phyloP scores from a whole-genome alignment of 2,113 vertebrate species.

The Acrocephalus arundinaceus region DNA sequence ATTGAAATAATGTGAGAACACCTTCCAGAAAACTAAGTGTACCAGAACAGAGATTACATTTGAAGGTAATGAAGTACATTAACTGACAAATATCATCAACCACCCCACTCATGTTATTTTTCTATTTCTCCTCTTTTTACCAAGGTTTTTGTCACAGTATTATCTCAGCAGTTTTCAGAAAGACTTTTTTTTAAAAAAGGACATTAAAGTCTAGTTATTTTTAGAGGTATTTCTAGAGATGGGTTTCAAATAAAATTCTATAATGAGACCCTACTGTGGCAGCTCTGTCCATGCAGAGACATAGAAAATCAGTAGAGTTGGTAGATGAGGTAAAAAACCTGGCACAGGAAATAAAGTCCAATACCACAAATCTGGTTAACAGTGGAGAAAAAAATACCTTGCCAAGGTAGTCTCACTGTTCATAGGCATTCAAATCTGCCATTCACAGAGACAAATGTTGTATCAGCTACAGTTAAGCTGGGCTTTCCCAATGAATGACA shows the following conservation, averaged over 20 bases:
- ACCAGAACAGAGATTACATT: neutral
- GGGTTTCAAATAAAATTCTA: neutral
- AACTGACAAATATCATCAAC: neutral
- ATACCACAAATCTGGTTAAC: neutral
- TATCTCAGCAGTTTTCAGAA: neutral
- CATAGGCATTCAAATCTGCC: neutral
- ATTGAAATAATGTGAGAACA: neutral
- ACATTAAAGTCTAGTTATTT: neutral
- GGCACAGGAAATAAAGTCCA: neutral
- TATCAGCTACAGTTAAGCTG: neutral
- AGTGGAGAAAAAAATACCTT: neutral
- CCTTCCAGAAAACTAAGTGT: neutral
- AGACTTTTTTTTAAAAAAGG: neutral
- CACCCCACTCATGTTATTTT: neutral
- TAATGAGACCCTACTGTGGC: neutral
- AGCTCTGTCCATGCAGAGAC: neutral
- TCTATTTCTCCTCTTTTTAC: neutral
- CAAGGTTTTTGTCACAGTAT: neutral
- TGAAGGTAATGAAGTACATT: neutral
- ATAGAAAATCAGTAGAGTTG: neutral
- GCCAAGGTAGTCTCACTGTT: neutral
- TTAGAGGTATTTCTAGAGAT: neutral
- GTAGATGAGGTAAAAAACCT: neutral
- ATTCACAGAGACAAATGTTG: neutral
- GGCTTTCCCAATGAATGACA: neutral